phyloP scores from a whole-genome alignment of 2,888 invertebrate genomes.

The Argynnis bischoffii region DNA sequence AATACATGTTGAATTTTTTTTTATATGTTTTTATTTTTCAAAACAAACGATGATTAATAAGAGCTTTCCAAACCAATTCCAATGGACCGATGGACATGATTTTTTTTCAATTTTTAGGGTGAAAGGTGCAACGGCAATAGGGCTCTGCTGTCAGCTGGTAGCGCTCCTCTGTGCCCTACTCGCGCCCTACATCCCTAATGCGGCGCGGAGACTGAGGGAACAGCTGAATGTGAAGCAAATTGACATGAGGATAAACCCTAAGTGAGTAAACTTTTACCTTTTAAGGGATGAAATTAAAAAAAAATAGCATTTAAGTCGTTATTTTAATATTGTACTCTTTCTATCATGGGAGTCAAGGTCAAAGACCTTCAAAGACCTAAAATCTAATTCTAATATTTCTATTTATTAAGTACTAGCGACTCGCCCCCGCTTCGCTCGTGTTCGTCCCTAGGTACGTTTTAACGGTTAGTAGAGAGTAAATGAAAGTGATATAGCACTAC shows the following conservation, averaged over 20 bases:
- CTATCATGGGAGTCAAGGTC: too few species aligned
- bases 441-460: too few species aligned
- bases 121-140: slow-evolving; percentile 87
- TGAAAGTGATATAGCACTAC: too few species aligned
- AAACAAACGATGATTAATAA: too few species aligned
- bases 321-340: too few species aligned
- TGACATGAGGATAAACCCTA: slow-evolving; percentile 76
- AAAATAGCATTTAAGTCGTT: not conserved
- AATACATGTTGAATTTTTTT: too few species aligned
- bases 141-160: slow-evolving; percentile 86
- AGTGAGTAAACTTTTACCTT: slow-evolving; percentile 61
- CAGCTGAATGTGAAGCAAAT: slow-evolving; percentile 86
- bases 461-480: too few species aligned
- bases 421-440: too few species aligned
- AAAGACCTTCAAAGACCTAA: too few species aligned
- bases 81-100: not conserved
- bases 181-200: slow-evolving; percentile 95
- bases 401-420: not conserved
- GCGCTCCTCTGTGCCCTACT: slow-evolving; percentile 89
- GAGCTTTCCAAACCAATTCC: too few species aligned
- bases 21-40: too few species aligned
- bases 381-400: not conserved
- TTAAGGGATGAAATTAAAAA: not conserved
- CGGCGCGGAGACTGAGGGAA: slow-evolving; percentile 84
- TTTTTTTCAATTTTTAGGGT: slow-evolving; percentile 12